These are phyloP conservation scores for Latrodectus geometricus DNA, from an alignment of 1,140 invertebrate species.

Conservation along the genomic window DNA sequence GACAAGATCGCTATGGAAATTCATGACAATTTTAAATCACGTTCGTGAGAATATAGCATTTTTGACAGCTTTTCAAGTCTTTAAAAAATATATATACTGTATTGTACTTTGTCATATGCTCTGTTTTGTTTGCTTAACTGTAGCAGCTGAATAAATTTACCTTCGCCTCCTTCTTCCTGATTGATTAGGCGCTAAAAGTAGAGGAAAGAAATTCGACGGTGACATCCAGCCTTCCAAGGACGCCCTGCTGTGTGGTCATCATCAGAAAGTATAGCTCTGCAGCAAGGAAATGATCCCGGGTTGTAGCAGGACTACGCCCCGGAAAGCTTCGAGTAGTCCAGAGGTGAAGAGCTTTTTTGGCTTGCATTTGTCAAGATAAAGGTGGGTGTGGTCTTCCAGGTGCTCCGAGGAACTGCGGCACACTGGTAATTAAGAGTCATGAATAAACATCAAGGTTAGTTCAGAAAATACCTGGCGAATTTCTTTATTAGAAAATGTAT, in stretches of 20 bases:
- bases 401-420: slow-evolving; percentile 42
- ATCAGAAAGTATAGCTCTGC: slow-evolving; percentile 31
- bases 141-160: not conserved
- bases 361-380: slow-evolving; percentile 62
- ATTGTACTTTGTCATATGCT: no score
- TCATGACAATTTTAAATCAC: no score
- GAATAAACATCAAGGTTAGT: slow-evolving; percentile 61
- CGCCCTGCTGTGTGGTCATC: not conserved
- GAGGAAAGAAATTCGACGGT: not conserved
- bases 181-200: not conserved
- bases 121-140: not conserved
- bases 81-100: not conserved
- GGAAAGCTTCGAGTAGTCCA: slow-evolving; percentile 60
- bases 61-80: no score
- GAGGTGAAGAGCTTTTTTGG: slow-evolving; percentile 57
- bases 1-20: no score
- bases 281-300: slow-evolving; percentile 43
- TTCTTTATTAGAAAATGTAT: slow-evolving; percentile 1
- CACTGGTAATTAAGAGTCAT: slow-evolving; percentile 61
- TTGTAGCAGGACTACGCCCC: slow-evolving; percentile 49
- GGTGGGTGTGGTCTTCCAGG: slow-evolving; percentile 60
- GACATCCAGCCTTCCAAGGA: not conserved
- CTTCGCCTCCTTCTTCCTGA: not conserved
- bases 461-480: slow-evolving; percentile 17
- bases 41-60: no score